Percentiles rank a stretch among this genome's conserved stretches.
Conservation (phyloP, 2,888 invertebrate genomes). For the Osmoderma eremita region DNA sequence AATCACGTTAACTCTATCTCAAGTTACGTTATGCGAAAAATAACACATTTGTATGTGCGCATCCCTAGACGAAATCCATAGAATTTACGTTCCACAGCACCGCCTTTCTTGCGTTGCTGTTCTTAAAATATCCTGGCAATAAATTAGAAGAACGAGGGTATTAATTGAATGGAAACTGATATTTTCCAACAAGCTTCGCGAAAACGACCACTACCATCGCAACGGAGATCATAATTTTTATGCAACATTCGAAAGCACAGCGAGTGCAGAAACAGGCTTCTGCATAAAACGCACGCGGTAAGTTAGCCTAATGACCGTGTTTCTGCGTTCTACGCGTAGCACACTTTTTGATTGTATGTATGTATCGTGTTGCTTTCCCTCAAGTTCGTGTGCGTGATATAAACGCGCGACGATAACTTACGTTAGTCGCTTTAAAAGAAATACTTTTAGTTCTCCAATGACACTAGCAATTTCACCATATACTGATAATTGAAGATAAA, state of each 20-base stretch:
- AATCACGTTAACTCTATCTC: too few relatives aligned
- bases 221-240: not conserved
- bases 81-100: too few relatives aligned
- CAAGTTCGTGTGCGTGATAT: constrained; percentile 1
- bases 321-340: not conserved
- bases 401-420: too few relatives aligned
- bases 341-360: constrained; percentile 1
- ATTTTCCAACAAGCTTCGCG: too few relatives aligned
- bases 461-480: constrained; percentile 5
- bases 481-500: not conserved
- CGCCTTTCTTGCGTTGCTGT: too few relatives aligned
- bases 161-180: too few relatives aligned
- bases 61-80: too few relatives aligned
- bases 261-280: not conserved
- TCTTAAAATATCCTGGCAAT: too few relatives aligned
- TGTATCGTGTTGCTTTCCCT: not conserved
- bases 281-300: not conserved
- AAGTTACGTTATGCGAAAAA: too few relatives aligned
- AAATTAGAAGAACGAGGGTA: too few relatives aligned
- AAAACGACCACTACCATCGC: too few relatives aligned
- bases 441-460: not conserved
- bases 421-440: constrained; percentile 3
- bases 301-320: constrained; percentile 10
- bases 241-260: not conserved
- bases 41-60: too few relatives aligned